Evolutionary conservation across 2,888 invertebrate species (phyloP), one percentile per base, ranked within the genome.

Genomic region (Agrochola lychnidis): DNA sequence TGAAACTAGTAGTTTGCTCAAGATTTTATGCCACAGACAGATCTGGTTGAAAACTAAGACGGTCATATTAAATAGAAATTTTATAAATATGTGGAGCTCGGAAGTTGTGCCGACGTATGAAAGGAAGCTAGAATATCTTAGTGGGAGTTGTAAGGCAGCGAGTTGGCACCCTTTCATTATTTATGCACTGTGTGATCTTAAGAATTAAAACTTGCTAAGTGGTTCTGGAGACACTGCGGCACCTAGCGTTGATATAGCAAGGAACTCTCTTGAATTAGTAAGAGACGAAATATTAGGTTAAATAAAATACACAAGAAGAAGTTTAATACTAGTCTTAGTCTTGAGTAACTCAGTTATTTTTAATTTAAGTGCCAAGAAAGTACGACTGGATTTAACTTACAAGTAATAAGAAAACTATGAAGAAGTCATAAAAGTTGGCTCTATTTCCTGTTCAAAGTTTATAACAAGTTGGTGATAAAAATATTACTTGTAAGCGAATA

Each of bases 171-270:
- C 68, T 73, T 67, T 64, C 83, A 83, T 83, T 82, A 83, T 78
- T 82, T 69, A 85, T 85, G 78, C 83, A 82, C 56, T 82, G 59
- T 77, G 78, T 78, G 85, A 77, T 83, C 83, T 83, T 68, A 82
- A 85, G 86, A 83, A 85, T 83, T 82, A 85, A 83, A 82, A 82
- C 83, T 78, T 82, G 53, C 73, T 83, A 85, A 83, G 86, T 83
- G 73, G 85, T 73, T 85, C 57, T 57, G 68, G 45, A 70, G 68
- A 77, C 59, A 82, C 66, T 73, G 78, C 57, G 67, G 73, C 70
- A 84, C 76, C 75, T 45, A 62, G 40, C 62, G 48, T 59, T 81
- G 48, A 63, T 63, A 62, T 30, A 56, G 53, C 62, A 22, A 30
- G 25, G 19, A 45, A 56, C 16, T 22, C 76, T 67, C 22, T 70